A percentile compares a stretch with the other conserved stretches of the same genome.
Evolutionary conservation across 1,140 invertebrate species (phyloP).

Genomic region (Pseudomyrmex sp.): DNA sequence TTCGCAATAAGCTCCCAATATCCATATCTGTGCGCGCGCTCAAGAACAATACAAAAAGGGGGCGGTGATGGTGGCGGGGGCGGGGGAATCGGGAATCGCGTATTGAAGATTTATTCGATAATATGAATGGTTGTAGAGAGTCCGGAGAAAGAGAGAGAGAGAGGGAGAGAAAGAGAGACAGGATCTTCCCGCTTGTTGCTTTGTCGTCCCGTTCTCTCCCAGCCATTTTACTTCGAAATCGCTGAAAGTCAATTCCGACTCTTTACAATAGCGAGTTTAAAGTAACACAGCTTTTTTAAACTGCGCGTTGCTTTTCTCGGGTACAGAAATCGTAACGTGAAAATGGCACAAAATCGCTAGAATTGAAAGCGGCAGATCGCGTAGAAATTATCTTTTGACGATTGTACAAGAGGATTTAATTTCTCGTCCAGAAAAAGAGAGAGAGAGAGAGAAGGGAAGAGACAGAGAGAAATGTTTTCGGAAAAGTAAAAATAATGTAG

Average conservation of each 20-base stretch:
- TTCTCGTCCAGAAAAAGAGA: too few relatives aligned
- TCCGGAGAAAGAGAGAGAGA: slow-evolving; percentile 7
- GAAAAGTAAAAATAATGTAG: background rate
- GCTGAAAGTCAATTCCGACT: slow-evolving; percentile 55
- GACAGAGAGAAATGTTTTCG: too few relatives aligned
- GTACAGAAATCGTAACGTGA: slow-evolving; percentile 3
- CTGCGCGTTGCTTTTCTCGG: slow-evolving; percentile 5
- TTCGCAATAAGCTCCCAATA: slow-evolving; percentile 55
- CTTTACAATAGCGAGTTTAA: slow-evolving; percentile 57
- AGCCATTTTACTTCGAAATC: slow-evolving; percentile 48
- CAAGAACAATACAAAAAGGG: slow-evolving; percentile 52
- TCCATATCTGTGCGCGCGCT: slow-evolving; percentile 44
- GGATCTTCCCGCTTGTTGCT: slow-evolving; percentile 53
- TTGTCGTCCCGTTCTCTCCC: slow-evolving; percentile 58
- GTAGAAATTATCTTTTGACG: slow-evolving; percentile 21
- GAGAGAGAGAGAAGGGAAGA: too few relatives aligned
- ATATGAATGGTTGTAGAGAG: slow-evolving; percentile 24
- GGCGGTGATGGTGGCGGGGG: background rate
- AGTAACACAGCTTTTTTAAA: slow-evolving; percentile 53
- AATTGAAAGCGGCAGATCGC: slow-evolving; percentile 38
- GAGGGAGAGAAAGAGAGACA: background rate
- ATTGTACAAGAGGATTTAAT: background rate
- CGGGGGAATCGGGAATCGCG: background rate
- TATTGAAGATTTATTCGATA: slow-evolving; percentile 55
- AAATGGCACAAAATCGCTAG: slow-evolving; percentile 20